Evolutionary conservation across 1,140 invertebrate genomes (phyloP).

Genomic region (Megalonaias nervosa): DNA sequence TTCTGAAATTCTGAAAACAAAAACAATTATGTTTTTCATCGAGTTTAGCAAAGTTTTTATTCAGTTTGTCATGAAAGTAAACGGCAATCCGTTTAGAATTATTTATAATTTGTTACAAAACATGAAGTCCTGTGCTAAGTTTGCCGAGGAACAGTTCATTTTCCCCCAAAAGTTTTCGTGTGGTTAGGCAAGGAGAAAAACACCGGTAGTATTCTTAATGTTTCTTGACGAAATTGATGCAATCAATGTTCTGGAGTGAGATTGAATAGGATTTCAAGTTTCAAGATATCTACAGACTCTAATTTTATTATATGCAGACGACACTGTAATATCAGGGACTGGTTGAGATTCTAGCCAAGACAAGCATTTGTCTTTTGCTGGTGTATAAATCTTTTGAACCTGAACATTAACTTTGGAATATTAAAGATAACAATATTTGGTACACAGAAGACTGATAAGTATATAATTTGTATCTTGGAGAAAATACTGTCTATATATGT

Average conservation of each 20-base stretch:
- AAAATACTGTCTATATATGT: not conserved
- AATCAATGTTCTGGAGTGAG: not conserved
- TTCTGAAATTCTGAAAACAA: not conserved
- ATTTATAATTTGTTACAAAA: no score
- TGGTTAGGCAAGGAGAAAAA: not conserved
- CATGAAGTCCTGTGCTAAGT: no score
- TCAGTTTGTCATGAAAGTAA: not conserved
- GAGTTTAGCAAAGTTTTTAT: slow-evolving; percentile 1
- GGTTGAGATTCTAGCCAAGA: not conserved
- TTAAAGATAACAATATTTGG: slow-evolving; percentile 2
- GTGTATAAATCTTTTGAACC: not conserved
- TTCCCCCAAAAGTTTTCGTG: not conserved
- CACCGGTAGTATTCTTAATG: not conserved
- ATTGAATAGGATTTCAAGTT: not conserved
- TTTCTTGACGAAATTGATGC: not conserved
- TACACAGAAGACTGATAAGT: not conserved
- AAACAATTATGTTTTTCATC: not conserved
- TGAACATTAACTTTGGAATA: not conserved
- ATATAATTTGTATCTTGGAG: not conserved
- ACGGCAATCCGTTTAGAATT: no score
- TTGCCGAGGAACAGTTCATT: not conserved
- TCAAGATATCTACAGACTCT: not conserved
- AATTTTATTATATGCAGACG: not conserved
- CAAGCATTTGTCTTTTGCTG: not conserved
- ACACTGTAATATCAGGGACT: not conserved